Base-by-base conservation (phyloP, 2,113 vertebrate species). In the Corythornis vintsioides region DNA sequence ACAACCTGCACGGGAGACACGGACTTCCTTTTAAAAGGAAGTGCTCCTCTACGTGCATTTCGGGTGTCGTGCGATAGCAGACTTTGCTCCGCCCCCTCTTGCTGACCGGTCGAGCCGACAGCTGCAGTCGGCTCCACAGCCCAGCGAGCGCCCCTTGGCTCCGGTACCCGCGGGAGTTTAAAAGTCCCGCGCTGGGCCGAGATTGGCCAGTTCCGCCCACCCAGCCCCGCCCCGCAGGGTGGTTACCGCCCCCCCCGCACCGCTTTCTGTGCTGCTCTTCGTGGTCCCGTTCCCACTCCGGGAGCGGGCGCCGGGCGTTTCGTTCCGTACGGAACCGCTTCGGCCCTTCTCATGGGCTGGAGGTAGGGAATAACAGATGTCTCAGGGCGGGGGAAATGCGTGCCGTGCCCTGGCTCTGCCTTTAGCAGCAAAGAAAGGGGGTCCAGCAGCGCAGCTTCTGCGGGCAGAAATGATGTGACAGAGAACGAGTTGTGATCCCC, bases 1-100 rank as follows among this genome's bases (percentile, higher is more conserved):
- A 2, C 6, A 8, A 21, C 8, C 21, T 8, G 13, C 4, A 0
- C 2, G 18, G 33, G 25, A 7, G 3, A 13, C 11, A 0, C 0
- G 7, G 11, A 6, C 4, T 18, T 66, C 3, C 29, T 42, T 38
- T 33, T 10, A 50, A 3, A 9, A 4, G 60, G 12, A 14, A 18
- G 7, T 1, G 20, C 4, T 6, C n/a, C 6, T 15, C 5, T 73
- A 3, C 17, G 15, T 13, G 48, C 8, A 5, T 0, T 8, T 2
- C 1, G 4, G 72, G 26, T 50, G 40, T 40, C 2, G 10, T 0
- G 33, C 28, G 42, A 6, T 9, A n/a, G 2, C 9, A 5, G 50
- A 16, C 1, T 25, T 25, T 8, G 52, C 53, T 15, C 83, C 47
- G 12, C 83, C 86, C 50, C n/a, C 12, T 2, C 13, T 0, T 1